Conservation (phyloP, 1,140 invertebrate genomes). For the Maniola jurtina region DNA sequence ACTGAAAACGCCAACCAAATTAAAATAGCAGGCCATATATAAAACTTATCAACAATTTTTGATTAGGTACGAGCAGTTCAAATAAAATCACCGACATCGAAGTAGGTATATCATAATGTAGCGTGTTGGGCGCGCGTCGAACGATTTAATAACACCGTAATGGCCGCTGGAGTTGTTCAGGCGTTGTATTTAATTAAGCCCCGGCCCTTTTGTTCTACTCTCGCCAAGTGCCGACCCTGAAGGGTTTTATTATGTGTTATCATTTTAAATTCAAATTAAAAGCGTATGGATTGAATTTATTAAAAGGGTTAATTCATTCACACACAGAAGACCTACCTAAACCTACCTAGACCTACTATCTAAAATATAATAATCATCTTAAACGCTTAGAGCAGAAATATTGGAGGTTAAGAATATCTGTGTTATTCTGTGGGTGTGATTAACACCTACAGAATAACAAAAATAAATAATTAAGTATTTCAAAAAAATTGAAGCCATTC, state of each 20-base stretch:
- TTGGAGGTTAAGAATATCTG: too few relatives aligned
- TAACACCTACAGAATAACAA: too few relatives aligned
- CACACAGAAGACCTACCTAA: too few relatives aligned
- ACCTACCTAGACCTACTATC: too few relatives aligned
- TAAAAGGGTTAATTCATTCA: conserved; percentile 28
- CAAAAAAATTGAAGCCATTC: too few relatives aligned
- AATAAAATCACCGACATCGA: conserved; percentile 35
- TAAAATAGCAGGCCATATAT: conserved; percentile 25
- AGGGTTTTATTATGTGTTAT: conserved; percentile 57
- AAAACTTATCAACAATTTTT: conserved; percentile 27
- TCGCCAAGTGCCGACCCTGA: conserved; percentile 42
- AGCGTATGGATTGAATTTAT: conserved; percentile 43
- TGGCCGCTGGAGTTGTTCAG: conserved; percentile 56
- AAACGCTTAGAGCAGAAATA: too few relatives aligned
- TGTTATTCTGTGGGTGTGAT: too few relatives aligned
- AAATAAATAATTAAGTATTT: too few relatives aligned
- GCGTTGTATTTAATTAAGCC: conserved; percentile 70
- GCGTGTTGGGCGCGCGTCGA: conserved; percentile 55
- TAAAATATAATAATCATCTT: not conserved
- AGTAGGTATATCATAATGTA: conserved; percentile 36
- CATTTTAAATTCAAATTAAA: conserved; percentile 51
- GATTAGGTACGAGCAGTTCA: conserved; percentile 30
- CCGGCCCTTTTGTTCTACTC: conserved; percentile 49
- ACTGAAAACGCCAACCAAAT: conserved; percentile 4
- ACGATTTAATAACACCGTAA: conserved; percentile 75